Conservation (phyloP, 1,140 invertebrate genomes). For the Rhysida immarginata region DNA sequence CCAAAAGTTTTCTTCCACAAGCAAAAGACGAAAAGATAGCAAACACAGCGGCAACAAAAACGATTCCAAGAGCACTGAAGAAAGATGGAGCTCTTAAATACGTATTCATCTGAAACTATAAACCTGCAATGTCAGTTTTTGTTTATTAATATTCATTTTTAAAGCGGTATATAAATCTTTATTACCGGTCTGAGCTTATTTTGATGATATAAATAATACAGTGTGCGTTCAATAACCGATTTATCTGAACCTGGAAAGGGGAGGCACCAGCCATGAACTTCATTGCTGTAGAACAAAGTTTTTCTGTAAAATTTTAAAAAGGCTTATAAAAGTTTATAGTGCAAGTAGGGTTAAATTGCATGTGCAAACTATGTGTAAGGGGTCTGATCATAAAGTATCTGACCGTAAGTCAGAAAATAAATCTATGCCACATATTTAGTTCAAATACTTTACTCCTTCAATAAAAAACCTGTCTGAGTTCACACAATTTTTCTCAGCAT, state of each 20-base stretch:
- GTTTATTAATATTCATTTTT: too few relatives aligned
- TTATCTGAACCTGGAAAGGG: conserved; percentile 66
- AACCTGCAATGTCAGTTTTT: neutral
- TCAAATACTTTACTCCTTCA: too few relatives aligned
- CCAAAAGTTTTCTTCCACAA: conserved; percentile 43
- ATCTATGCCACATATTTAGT: too few relatives aligned
- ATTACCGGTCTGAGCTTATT: conserved; percentile 5
- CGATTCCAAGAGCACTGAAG: conserved; percentile 4
- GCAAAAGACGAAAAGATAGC: conserved; percentile 45
- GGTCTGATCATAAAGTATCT: too few relatives aligned
- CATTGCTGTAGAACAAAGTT: conserved; percentile 42
- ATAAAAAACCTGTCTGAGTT: too few relatives aligned
- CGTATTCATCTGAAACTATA: conserved; percentile 6
- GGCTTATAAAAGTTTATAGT: too few relatives aligned
- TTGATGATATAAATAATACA: conserved; percentile 7
- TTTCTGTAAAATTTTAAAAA: too few relatives aligned
- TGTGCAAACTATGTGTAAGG: too few relatives aligned
- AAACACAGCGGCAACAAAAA: conserved; percentile 43
- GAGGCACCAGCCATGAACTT: conserved; percentile 49
- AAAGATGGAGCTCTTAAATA: conserved; percentile 11
- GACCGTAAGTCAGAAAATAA: too few relatives aligned
- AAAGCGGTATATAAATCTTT: too few relatives aligned
- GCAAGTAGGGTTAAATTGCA: too few relatives aligned
- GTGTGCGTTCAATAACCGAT: conserved; percentile 43
- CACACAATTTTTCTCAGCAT: too few relatives aligned